Base-by-base conservation (phyloP, 2,888 invertebrate species). In the Junonia oenone region DNA sequence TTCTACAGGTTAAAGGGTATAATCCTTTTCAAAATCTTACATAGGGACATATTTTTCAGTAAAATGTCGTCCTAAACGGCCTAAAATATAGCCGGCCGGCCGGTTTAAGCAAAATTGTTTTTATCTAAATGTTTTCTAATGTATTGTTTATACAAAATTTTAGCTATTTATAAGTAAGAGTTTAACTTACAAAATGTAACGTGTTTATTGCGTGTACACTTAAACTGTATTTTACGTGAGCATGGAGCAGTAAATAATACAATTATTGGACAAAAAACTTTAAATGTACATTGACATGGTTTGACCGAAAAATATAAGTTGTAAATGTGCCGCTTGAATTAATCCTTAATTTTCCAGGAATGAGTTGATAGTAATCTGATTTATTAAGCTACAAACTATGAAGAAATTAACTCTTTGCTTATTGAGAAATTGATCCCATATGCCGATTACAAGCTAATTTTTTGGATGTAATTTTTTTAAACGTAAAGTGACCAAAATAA, bases 381-480 rank as follows among this genome's bases (percentile, higher is more conserved):
- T 59, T 56, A 53, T 50, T 45, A 50, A 26, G 35, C 47, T 48
- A 59, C 48, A 59, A 59, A 56, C 37, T 59, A 59, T 49, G 45
- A 56, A 45, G 51, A 59, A 59, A 59, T 59, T 56, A 56, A 54
- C 59, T 51, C 35, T 51, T 56, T 56, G 53, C 50, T 54, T 56
- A 54, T 54, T 33, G 56, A 56, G 54, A 40, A 38, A 54, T 53
- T 38, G 45, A 45, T 49, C 19, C 45, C 33, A 48, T 13, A 35
- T 6, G 40, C 37, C 45, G 38, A 45, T 43, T 46, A 14, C n/a
- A 27, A 27, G 35, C 40, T 33, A 43, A 49, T 11, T 33, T n/a
- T n/a, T n/a, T n/a, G n/a, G n/a, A n/a, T n/a, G n/a, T n/a, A n/a
- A n/a, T n/a, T n/a, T n/a, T n/a, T n/a, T n/a, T n/a, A n/a, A n/a